Conservation (phyloP, 2,113 vertebrate species). For the Scatophagus argus region DNA sequence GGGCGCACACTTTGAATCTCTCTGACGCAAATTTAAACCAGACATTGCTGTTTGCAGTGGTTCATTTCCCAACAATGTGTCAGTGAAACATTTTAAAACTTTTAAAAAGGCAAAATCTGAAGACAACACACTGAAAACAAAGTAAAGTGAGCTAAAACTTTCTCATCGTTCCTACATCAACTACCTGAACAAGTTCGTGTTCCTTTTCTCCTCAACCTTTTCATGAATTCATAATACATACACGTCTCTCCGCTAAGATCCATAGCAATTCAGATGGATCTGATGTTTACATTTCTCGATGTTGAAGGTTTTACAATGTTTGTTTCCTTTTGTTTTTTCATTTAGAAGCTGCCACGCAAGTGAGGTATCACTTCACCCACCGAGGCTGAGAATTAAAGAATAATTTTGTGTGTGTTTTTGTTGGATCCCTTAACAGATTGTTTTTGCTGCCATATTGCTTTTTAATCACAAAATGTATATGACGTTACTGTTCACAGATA, state of each 20-base stretch:
- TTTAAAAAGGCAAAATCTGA: too few species aligned
- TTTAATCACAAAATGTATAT: neutral
- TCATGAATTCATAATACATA: too few species aligned
- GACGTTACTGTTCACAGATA: neutral
- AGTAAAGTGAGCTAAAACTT: neutral
- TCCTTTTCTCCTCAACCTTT: too few species aligned
- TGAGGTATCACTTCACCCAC: neutral
- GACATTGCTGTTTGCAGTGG: too few species aligned
- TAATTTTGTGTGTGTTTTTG: neutral
- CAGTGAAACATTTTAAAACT: too few species aligned
- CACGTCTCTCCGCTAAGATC: too few species aligned
- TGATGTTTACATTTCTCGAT: neutral
- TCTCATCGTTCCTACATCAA: too few species aligned
- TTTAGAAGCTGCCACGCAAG: slow-evolving; percentile 26
- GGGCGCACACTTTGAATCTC: neutral
- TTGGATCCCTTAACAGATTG: neutral
- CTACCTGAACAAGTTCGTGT: neutral
- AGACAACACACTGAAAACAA: neutral
- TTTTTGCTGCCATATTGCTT: neutral
- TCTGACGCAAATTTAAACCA: too few species aligned
- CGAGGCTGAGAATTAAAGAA: neutral
- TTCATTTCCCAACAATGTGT: neutral
- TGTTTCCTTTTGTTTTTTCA: slow-evolving; percentile 26
- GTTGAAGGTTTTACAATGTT: neutral
- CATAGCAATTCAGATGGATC: too few species aligned